phyloP scores from a whole-genome alignment of 1,140 invertebrate genomes.

The Hyles vespertilio region DNA sequence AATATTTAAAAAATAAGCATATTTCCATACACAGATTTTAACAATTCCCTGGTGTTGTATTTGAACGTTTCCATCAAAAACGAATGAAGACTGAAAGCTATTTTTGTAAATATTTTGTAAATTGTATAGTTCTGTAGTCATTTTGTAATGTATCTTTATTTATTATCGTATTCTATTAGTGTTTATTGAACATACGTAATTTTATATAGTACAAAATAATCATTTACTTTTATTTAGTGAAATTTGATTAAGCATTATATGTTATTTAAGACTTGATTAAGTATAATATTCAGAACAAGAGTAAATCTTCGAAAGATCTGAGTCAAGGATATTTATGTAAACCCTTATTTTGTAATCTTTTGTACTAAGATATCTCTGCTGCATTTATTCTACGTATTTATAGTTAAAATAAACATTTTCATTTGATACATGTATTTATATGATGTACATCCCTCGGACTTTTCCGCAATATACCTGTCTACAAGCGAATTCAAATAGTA shows the following conservation, averaged over 20 bases:
- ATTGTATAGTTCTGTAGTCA: constrained; percentile 15
- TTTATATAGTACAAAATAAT: constrained; percentile 38
- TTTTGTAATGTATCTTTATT: constrained; percentile 24
- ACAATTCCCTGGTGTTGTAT: not conserved
- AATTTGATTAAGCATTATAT: constrained; percentile 9
- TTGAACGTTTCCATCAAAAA: constrained; percentile 9
- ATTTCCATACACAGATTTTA: no score
- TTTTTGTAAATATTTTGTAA: constrained; percentile 41
- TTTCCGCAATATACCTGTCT: no score
- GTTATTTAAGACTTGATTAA: not conserved
- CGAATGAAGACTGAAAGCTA: constrained; percentile 33
- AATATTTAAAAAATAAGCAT: no score
- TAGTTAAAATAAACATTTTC: constrained; percentile 1
- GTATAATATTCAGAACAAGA: no score
- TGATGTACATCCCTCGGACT: no score
- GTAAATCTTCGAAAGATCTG: no score
- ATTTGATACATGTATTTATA: no score
- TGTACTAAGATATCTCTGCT: constrained; percentile 5
- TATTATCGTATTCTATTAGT: constrained; percentile 19
- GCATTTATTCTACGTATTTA: constrained; percentile 8
- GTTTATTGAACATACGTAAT: constrained; percentile 24
- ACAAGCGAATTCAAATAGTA: no score
- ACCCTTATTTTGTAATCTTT: not conserved
- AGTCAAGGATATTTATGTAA: not conserved
- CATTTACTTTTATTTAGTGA: constrained; percentile 21